These are phyloP conservation scores for Diogma glabrata DNA, from an alignment of 2,888 invertebrate genomes.

Conservation along the genomic window DNA sequence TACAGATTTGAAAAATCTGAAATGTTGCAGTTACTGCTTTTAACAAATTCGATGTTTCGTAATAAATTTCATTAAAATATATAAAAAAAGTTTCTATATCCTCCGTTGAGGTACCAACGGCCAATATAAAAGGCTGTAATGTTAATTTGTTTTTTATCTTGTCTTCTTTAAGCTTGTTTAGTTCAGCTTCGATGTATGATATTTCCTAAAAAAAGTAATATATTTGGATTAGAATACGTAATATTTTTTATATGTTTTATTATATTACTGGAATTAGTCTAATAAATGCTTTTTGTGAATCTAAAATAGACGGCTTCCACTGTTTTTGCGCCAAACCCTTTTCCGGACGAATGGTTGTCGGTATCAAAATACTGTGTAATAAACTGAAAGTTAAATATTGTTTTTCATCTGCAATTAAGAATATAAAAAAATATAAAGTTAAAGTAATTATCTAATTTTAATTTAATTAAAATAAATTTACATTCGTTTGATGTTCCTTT, in stretches of 20 bases:
- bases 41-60: not conserved
- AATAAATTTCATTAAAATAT: conserved; percentile 5
- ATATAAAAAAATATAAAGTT: conserved; percentile 3
- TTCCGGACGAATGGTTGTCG: not conserved
- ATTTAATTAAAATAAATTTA: not conserved
- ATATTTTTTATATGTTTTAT: no score
- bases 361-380: not conserved
- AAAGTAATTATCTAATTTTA: not conserved
- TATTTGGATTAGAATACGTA: no score
- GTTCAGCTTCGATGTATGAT: not conserved
- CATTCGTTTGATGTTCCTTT: not conserved
- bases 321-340: no score
- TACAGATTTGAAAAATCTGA: not conserved
- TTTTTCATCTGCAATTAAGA: not conserved
- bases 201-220: no score
- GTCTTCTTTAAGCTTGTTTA: conserved; percentile 1
- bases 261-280: not conserved
- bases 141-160: not conserved
- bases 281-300: conserved; percentile 4
- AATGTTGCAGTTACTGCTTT: conserved; percentile 2
- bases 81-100: not conserved
- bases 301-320: not conserved
- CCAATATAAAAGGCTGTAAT: not conserved
- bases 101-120: not conserved
- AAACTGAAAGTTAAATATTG: not conserved